A percentile compares a stretch with the other conserved stretches of the same genome.
Evolutionary conservation across 2,797 vertebrate genomes (phyloP).

Genomic region (Acanthopagrus latus): DNA sequence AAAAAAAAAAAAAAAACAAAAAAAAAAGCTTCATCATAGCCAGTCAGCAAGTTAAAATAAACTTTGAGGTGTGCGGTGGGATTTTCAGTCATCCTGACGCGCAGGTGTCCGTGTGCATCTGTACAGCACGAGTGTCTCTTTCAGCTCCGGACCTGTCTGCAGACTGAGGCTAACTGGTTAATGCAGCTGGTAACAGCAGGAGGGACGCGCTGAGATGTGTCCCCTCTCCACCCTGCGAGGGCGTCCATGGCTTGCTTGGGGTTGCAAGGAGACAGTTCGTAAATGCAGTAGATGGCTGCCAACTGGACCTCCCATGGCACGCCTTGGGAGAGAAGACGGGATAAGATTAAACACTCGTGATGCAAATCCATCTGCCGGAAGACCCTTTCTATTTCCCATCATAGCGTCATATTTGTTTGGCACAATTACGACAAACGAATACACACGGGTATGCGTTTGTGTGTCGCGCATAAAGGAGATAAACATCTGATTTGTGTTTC

Average conservation of each 20-base stretch:
- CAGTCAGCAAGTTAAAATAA: conserved; percentile 18
- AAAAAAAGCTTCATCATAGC: not conserved
- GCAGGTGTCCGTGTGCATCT: not conserved
- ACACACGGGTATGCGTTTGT: not conserved
- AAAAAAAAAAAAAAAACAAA: no score
- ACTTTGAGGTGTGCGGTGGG: not conserved
- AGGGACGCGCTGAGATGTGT: conserved; percentile 81
- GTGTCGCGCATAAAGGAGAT: not conserved
- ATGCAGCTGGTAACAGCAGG: conserved; percentile 86
- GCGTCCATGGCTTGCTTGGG: conserved; percentile 88
- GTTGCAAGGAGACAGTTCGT: conserved; percentile 92
- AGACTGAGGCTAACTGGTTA: conserved; percentile 88
- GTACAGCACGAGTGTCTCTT: not conserved
- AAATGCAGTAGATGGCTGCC: conserved; percentile 91
- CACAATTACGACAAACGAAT: not conserved
- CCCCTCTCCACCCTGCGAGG: conserved; percentile 88
- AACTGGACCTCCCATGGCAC: conserved; percentile 95
- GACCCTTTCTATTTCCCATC: not conserved
- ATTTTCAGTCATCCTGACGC: not conserved
- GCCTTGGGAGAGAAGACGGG: conserved; percentile 77
- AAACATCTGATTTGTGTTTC: not conserved
- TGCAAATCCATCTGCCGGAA: not conserved
- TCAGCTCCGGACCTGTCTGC: conserved; percentile 72
- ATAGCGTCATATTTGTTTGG: not conserved
- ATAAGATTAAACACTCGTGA: not conserved